Base-by-base conservation (phyloP, 2,797 vertebrate species). In the Cygnus olor region DNA sequence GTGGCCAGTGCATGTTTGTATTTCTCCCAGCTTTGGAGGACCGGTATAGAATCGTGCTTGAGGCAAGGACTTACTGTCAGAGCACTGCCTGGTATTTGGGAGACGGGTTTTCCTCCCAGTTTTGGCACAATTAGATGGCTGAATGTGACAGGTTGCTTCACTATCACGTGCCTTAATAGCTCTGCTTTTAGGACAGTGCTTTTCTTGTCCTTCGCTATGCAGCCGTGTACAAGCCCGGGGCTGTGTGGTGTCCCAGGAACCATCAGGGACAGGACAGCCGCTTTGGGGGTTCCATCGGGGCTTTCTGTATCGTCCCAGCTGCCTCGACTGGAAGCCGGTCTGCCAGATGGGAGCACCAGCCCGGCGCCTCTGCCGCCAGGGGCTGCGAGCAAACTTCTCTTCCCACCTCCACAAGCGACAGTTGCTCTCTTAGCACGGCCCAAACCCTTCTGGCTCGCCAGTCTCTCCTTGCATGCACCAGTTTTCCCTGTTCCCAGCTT, bases 1-100 rank as follows among this genome's bases (percentile, higher is more conserved):
- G 40, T 9, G 25, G 0, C 9, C 17, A 0, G 27, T 10, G 53
- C 7, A 1, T 4, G 3, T 17, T 25, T 61, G 7, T 24, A 19
- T 1, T 3, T 14, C 0, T 9, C 12, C 15, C 32, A 14, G 57
- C 38, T 21, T 11, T 6, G 10, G 47, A 10, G 64, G 51, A 20
- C 3, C 10, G 9, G 44, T 4, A 1, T 1, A 3, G 51, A 54
- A 4, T 20, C 25, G 2, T 14, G 42, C 53, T 40, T n/a, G 45
- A 28, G 49, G 56, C 63, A 32, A 56, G 32, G 1, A 32, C 10
- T 32, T 38, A 3, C 38, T 32, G 63, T 24, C 11, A 6, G 56
- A 64, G 61, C 32, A 10, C 21, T 18, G 32, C 3, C 15, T 16
- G 64, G 11, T 6, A 13, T 64, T 14, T 63, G 16, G 77, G 44